Evolutionary conservation across 2,113 vertebrate genomes (phyloP).

Genomic region (Periophthalmodon schlosseri): DNA sequence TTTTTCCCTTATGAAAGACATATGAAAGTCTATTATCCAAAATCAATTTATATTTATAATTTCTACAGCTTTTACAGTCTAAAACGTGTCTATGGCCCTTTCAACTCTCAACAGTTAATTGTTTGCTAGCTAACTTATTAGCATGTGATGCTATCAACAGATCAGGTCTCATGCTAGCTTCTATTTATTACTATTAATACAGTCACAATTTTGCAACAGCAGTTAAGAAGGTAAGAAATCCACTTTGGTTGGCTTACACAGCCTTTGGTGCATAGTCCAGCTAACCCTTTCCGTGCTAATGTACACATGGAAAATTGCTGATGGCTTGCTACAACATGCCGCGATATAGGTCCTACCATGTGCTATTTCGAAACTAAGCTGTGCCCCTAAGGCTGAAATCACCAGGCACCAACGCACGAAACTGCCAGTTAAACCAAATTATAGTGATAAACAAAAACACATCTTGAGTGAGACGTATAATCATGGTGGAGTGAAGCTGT

Average conservation of each 20-base stretch:
- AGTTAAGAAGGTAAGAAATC: neutral
- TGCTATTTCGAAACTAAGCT: slow-evolving; percentile 9
- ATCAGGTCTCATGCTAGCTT: too few species aligned
- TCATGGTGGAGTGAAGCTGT: slow-evolving; percentile 47
- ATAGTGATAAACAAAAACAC: slow-evolving; percentile 56
- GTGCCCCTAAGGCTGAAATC: slow-evolving; percentile 26
- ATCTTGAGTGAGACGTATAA: slow-evolving; percentile 55
- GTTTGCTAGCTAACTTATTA: too few species aligned
- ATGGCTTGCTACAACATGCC: neutral
- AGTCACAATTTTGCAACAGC: too few species aligned
- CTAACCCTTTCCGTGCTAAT: neutral
- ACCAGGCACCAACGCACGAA: slow-evolving; percentile 17
- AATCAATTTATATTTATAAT: too few species aligned
- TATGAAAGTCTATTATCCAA: too few species aligned
- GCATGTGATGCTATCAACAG: too few species aligned
- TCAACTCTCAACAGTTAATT: too few species aligned
- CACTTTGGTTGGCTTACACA: neutral
- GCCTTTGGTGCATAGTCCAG: neutral
- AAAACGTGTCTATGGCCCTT: too few species aligned
- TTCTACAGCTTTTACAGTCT: too few species aligned
- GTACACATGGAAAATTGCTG: neutral
- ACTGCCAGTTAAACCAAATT: slow-evolving; percentile 49
- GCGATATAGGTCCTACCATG: neutral
- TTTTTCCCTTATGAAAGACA: too few species aligned
- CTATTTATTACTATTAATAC: too few species aligned